Base-by-base conservation (phyloP, 2,797 vertebrate species). In the Acestrorhynchus altus region DNA sequence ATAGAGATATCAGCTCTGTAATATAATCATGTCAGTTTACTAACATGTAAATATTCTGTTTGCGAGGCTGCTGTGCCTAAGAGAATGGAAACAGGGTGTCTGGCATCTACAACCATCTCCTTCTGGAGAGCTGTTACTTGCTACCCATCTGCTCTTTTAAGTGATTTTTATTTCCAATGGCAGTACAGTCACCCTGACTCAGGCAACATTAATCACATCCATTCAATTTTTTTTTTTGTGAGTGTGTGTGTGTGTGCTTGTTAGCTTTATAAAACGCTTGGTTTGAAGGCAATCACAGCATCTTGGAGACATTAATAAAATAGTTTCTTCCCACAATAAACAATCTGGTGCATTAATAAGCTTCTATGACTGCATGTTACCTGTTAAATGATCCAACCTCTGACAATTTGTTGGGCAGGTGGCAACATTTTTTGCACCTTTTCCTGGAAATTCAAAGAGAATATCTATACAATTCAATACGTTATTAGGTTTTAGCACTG, bases 81-180 rank as follows among this genome's bases (percentile, higher is more conserved):
- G 42, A 42, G 60, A 54, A 69, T 64, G 65, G 59, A 65, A 72
- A 47, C 52, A 42, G 54, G 69, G 47, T 49, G 57, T 63, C 67
- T 82, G 76, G 71, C 31, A 22, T 74, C 75, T 52, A 77, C 63
- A 64, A 20, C 22, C 31, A 35, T 68, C 52, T 70, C 60, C 79
- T 77, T 68, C 70, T 68, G 79, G 52, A 73, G 74, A 68, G 59
- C 76, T 74, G 72, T 70, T 69, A 72, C 57, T 77, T 81, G 61
- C 63, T 39, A 20, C 57, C 74, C 79, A 81, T 81, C 75, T 81
- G 79, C 44, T 24, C 20, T 59, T 80, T 64, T n/a, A 66, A 49
- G 42, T 47, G 68, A 35, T 76, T 46, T 46, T 63, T 10, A 24
- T 60, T 64, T 64, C 46, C 66, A 68, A 68, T 68, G 66, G 66